These are phyloP conservation scores for Pogoniulus pusillus DNA, from an alignment of 2,797 vertebrate species.

Conservation along the genomic window DNA sequence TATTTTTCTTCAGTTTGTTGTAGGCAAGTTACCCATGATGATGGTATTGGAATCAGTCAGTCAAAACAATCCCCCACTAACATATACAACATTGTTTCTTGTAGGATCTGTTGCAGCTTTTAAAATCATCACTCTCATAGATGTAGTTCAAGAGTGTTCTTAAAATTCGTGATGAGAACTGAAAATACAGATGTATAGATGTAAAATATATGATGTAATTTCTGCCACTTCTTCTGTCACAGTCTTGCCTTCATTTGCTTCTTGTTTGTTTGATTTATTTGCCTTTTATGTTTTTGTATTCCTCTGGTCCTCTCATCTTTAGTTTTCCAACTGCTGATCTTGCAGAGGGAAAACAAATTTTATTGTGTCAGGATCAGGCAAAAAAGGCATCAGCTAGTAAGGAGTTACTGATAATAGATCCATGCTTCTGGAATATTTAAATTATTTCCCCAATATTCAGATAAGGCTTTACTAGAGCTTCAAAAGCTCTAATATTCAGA, in stretches of 20 bases:
- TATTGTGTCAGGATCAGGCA: not conserved
- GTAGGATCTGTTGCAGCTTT: not conserved
- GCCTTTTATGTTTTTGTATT: accelerated
- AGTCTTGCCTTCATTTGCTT: not conserved
- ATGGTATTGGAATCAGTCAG: no score
- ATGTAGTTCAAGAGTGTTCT: not conserved
- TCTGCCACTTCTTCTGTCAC: not conserved
- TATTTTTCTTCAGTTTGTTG: not conserved
- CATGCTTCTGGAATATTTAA: not conserved
- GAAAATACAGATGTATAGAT: not conserved
- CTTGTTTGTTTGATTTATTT: not conserved
- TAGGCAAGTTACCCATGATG: not conserved
- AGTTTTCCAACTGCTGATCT: not conserved
- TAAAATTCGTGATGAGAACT: not conserved
- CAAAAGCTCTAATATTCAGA: not conserved
- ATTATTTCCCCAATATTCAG: not conserved
- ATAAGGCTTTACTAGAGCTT: not conserved
- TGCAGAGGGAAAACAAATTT: not conserved
- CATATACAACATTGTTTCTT: accelerated
- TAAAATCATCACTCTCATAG: not conserved
- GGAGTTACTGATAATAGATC: not conserved
- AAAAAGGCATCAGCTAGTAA: not conserved
- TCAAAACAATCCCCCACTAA: not conserved
- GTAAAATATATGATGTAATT: not conserved
- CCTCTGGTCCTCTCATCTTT: not conserved